These are phyloP conservation scores for Iguana delicatissima DNA, from an alignment of 2,797 vertebrate species.

Conservation along the genomic window DNA sequence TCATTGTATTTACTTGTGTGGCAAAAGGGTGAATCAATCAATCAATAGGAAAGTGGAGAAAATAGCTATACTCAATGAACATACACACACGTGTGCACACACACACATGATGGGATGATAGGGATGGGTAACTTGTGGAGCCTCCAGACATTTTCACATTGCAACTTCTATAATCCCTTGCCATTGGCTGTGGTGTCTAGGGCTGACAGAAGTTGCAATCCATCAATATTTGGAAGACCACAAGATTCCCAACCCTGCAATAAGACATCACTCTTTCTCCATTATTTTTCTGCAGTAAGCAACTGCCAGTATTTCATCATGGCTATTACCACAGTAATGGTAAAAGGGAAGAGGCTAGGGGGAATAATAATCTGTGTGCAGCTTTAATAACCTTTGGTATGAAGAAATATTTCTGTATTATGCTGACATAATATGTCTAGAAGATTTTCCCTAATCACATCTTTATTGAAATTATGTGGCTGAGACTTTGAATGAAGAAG, in stretches of 20 bases:
- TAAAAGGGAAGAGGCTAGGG: not conserved
- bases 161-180: no score
- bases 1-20: not conserved
- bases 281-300: not conserved
- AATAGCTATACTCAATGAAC: not conserved
- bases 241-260: no score
- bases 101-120: no score
- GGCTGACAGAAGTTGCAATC: no score
- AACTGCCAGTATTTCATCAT: not conserved
- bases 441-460: conserved; percentile 36
- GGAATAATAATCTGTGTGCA: not conserved
- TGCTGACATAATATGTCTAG: conserved; percentile 34
- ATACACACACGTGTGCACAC: no score
- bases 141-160: no score
- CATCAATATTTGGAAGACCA: no score
- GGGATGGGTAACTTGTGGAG: no score
- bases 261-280: not conserved
- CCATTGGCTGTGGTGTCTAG: no score
- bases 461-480: conserved; percentile 38
- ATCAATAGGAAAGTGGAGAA: not conserved
- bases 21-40: not conserved
- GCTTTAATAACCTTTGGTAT: conserved; percentile 38
- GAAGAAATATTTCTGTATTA: conserved; percentile 41
- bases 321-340: not conserved
- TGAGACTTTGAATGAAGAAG: conserved; percentile 30